Percentiles rank a stretch among this genome's conserved stretches.
These are phyloP conservation scores for Gymnarchus niloticus DNA, from an alignment of 2,113 vertebrate genomes.

Conservation along the genomic window DNA sequence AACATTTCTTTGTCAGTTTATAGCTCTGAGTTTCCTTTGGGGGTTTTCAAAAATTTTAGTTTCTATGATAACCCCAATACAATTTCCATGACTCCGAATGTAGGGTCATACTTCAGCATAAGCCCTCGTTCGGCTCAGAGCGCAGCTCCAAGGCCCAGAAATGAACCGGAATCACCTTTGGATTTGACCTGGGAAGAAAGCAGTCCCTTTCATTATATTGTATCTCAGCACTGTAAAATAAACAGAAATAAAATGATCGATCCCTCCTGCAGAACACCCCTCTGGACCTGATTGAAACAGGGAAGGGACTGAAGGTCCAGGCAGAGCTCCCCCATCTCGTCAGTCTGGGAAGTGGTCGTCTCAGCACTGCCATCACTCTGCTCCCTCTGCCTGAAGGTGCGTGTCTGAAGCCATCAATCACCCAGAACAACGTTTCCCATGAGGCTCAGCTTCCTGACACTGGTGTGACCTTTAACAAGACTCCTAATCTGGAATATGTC, in stretches of 20 bases:
- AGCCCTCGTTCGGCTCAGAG: not conserved
- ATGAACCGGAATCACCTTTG: not conserved
- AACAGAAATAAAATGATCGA: not conserved
- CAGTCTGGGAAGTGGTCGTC: constrained; percentile 88
- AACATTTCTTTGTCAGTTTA: not conserved
- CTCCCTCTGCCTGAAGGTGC: constrained; percentile 87
- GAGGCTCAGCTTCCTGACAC: not conserved
- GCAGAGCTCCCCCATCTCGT: constrained; percentile 89
- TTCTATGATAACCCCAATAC: not conserved
- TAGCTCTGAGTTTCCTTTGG: not conserved
- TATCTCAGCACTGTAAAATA: not conserved
- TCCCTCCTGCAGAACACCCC: constrained; percentile 68
- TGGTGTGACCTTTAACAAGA: not conserved
- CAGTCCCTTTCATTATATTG: not conserved
- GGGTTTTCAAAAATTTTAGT: not conserved
- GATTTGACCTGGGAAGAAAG: not conserved
- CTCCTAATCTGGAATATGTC: not conserved
- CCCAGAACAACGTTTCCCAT: not conserved
- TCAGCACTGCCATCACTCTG: constrained; percentile 88
- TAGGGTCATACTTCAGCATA: not conserved
- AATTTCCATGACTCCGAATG: not conserved
- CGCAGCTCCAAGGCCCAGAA: not conserved
- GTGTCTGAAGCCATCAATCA: constrained; percentile 3
- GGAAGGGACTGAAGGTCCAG: constrained; percentile 86
- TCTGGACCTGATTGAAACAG: constrained; percentile 83